These are phyloP conservation scores for Zaprionus kolodkinae DNA, from an alignment of 1,140 invertebrate species.

Conservation along the genomic window DNA sequence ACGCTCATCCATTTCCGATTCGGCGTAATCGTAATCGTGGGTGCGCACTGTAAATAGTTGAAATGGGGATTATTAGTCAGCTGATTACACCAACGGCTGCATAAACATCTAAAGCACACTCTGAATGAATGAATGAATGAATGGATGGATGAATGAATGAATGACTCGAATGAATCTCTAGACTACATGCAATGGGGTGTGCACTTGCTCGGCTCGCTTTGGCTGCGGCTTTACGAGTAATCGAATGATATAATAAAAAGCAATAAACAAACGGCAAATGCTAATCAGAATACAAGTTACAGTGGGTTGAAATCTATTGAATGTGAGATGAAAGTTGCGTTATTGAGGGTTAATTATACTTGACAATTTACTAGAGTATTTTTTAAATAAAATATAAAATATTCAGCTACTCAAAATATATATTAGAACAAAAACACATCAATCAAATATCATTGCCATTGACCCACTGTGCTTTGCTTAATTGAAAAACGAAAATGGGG, in stretches of 20 bases:
- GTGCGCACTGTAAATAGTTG: constrained; percentile 73
- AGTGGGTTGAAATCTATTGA: constrained; percentile 4
- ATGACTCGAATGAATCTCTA: not conserved
- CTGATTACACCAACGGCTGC: not conserved
- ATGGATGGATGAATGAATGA: not conserved
- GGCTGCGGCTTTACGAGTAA: constrained; percentile 26
- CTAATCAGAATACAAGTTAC: constrained; percentile 20
- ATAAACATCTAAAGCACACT: not conserved
- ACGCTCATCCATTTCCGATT: constrained; percentile 83
- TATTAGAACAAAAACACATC: not conserved
- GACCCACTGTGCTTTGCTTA: constrained; percentile 28
- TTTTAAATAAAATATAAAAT: too few species aligned
- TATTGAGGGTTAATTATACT: not conserved
- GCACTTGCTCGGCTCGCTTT: too few species aligned
- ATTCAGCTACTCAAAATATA: not conserved
- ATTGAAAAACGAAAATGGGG: constrained; percentile 21
- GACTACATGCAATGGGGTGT: too few species aligned
- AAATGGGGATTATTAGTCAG: constrained; percentile 52
- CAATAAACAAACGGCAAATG: constrained; percentile 11
- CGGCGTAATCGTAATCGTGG: constrained; percentile 81
- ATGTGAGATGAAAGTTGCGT: not conserved
- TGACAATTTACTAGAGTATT: not conserved
- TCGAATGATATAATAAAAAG: constrained; percentile 23
- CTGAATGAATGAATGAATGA: not conserved
- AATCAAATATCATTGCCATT: not conserved